Base-by-base conservation (phyloP, 2,797 vertebrate species). In the Ciconia nigra region DNA sequence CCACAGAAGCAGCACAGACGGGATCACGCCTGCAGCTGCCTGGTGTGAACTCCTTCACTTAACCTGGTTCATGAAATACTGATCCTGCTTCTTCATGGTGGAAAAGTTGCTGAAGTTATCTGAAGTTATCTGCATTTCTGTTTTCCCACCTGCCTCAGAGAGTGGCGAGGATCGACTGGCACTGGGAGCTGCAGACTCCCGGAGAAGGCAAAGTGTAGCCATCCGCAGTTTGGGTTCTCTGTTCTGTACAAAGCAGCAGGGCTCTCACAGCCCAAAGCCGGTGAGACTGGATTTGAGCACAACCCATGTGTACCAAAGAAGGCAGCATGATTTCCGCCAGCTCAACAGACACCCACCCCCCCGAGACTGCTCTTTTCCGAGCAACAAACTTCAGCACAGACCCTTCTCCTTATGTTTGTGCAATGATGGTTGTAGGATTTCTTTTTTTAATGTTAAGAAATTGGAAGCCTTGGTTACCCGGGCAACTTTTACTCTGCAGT, bases 401-500 rank as follows among this genome's bases (percentile, higher is more conserved):
- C 11, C 33, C 65, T 39, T 31, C 66, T 61, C 14, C 84, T 70
- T 37, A 41, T 10, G 46, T n/a, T 29, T 58, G 85, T 29, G 49
- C 35, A 25, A 51, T 1, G 2, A 82, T 8, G 42, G 54, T 0
- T 5, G 70, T 5, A 65, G 81, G 62, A 15, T 26, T 83, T 72
- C 28, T 84, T 33, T 61, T 58, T 37, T 61, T 22, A 35, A 39
- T 25, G 15, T 29, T 54, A 35, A 59, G 87, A 39, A 72, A 46
- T 1, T 69, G 71, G 66, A 81, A 95, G 90, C 55, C 69, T 19
- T 24, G 25, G 94, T 90, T 97, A 80, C 92, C 88, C 59, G 46
- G 67, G 87, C 91, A 95, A 95, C 97, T 61, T 47, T 13, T 54
- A 83, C 86, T 89, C 94, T 9, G 31, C 81, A 89, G 76, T 7